These are phyloP conservation scores for Trematomus bernacchii DNA, from an alignment of 2,797 vertebrate genomes.

Conservation along the genomic window DNA sequence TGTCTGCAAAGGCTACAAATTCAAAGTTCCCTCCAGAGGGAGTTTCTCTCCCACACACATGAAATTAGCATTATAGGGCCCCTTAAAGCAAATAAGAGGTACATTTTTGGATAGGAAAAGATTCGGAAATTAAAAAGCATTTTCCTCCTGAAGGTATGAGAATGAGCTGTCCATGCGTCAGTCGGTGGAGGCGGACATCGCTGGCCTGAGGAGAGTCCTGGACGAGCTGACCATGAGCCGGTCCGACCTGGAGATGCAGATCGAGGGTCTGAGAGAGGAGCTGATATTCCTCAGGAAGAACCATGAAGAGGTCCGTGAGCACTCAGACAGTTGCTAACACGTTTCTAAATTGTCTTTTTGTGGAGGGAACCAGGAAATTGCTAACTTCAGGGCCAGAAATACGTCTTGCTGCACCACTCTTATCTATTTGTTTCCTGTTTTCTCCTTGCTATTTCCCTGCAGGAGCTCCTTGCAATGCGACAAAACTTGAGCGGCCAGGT, in stretches of 20 bases:
- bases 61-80: no score
- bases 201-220: slow-evolving; percentile 86
- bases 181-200: slow-evolving; percentile 90
- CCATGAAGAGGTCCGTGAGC: slow-evolving; percentile 87
- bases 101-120: no score
- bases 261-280: slow-evolving; percentile 89
- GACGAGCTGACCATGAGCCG: slow-evolving; percentile 89
- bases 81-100: no score
- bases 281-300: slow-evolving; percentile 90
- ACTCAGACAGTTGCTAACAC: no score
- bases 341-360: no score
- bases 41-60: no score
- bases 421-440: not conserved
- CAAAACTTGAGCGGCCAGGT: slow-evolving; percentile 88
- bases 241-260: slow-evolving; percentile 89
- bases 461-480: slow-evolving; percentile 84
- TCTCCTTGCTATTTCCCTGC: not conserved
- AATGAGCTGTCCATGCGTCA: slow-evolving; percentile 71
- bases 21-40: no score
- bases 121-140: no score
- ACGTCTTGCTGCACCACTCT: not conserved
- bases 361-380: no score
- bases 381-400: no score
- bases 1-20: no score
- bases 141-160: slow-evolving; percentile 51